Base-by-base conservation (phyloP, 1,140 invertebrate species). In the Papilio polytes region DNA sequence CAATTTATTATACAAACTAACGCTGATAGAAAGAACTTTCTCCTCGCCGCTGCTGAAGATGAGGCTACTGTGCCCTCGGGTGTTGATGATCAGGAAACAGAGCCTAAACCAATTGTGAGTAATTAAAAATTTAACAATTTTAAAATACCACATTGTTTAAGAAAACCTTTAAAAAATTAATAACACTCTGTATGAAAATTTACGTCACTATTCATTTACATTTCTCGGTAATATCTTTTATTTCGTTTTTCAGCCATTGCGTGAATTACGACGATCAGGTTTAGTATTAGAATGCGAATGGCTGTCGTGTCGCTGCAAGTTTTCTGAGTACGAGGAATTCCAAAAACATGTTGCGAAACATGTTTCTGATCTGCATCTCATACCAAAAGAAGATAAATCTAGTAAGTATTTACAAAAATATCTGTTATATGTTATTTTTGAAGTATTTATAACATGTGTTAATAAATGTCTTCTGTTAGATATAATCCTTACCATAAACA, bases 231-330 rank as follows among this genome's bases (percentile, higher is more conserved):
- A 44, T 80, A 56, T 66, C 26, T 82, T 13, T 80, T 82, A 66
- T 73, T 74, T 79, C 26, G 79, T 76, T 53, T 88, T 86, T 46
- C 80, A 94, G 93, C 88, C 91, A 48, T 18, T 91, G 76, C 74
- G 82, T 22, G 80, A 80, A 15, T 80, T 94, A 63, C 83, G 92
- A 13, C 41, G 82, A 15, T 85, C 90, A 3, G 74, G 85, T 20
- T 80, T 94, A 12, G 78, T 74, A 8, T 85, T 94, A 85, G 87
- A 91, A 63, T 95, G 95, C 83, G 94, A 94, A 44, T 95, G 95
- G 95, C 85, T 88, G 18, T 85, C 86, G 0, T 95, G 95, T 76
- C 82, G 74, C 9, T 82, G 18, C 18, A 81, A 79, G n/a, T 90
- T 87, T n/a, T 80, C 48, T 1, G 84, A 94, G 44, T 95, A 95